phyloP scores from a whole-genome alignment of 1,140 invertebrate genomes.

The Lutraria rhynchaena region DNA sequence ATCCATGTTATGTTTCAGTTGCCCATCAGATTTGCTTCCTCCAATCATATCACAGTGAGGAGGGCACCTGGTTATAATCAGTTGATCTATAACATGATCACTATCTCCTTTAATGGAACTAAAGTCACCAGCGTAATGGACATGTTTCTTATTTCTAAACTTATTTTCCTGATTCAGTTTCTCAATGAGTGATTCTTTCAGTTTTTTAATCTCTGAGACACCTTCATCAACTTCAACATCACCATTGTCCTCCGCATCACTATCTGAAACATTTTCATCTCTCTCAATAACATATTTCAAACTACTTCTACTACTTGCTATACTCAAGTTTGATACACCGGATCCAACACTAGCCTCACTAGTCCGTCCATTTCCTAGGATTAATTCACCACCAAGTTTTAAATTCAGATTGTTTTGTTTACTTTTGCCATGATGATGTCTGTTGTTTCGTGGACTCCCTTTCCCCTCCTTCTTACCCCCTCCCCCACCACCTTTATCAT shows the following conservation, averaged over 20 bases:
- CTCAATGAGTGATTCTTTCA: slow-evolving; percentile 32
- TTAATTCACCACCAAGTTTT: slow-evolving; percentile 16
- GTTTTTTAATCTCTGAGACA: slow-evolving; percentile 33
- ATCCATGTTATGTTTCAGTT: slow-evolving; percentile 62
- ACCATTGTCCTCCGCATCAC: slow-evolving; percentile 65
- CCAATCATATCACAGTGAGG: slow-evolving; percentile 57
- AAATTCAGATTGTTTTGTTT: slow-evolving; percentile 49
- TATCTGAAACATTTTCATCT: slow-evolving; percentile 63
- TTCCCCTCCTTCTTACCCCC: slow-evolving; percentile 54
- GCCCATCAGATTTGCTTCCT: slow-evolving; percentile 44
- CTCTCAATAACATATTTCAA: slow-evolving; percentile 69
- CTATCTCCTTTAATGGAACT: slow-evolving; percentile 19
- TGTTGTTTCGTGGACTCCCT: slow-evolving; percentile 57
- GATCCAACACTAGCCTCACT: slow-evolving; percentile 57
- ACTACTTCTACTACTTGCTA: slow-evolving; percentile 67
- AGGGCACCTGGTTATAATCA: slow-evolving; percentile 52
- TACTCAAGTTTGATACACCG: slow-evolving; percentile 59
- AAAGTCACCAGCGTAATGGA: slow-evolving; percentile 39
- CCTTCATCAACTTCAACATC: slow-evolving; percentile 46
- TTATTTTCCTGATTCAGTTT: slow-evolving; percentile 56
- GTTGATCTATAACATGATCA: slow-evolving; percentile 28
- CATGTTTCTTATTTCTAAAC: slow-evolving; percentile 37
- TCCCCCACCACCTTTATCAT: slow-evolving; percentile 57
- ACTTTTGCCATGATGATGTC: slow-evolving; percentile 52
- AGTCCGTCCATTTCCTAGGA: slow-evolving; percentile 11